phyloP scores from a whole-genome alignment of 2,113 vertebrate species.

The Eulemur macaco region DNA sequence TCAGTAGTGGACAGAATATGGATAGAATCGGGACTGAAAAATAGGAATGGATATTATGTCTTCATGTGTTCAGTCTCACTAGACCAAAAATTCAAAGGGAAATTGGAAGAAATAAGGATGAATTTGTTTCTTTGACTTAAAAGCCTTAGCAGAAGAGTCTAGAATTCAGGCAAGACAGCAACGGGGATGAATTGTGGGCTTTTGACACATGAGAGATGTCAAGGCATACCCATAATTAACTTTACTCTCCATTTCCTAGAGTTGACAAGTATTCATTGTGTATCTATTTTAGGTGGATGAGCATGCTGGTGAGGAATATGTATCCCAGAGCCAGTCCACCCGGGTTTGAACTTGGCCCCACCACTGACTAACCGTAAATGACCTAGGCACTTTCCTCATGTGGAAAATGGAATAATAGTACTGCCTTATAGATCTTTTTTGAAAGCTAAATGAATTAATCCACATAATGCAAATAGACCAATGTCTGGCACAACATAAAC shows the following conservation, averaged over 20 bases:
- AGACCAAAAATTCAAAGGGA: not conserved
- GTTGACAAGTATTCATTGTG: not conserved
- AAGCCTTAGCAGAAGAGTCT: not conserved
- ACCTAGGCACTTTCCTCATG: not conserved
- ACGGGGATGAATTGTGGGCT: not conserved
- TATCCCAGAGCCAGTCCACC: not conserved
- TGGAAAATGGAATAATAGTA: conserved; percentile 21
- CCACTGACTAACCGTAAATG: not conserved
- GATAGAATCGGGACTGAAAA: not conserved
- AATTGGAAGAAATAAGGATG: not conserved
- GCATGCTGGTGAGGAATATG: not conserved
- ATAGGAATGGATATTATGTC: not conserved
- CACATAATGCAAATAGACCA: not conserved
- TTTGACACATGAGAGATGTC: conserved; percentile 1
- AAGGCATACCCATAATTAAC: conserved; percentile 19
- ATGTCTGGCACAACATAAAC: not conserved
- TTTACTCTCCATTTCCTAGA: not conserved
- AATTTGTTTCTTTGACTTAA: not conserved
- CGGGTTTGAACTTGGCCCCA: not conserved
- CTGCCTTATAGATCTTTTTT: not conserved
- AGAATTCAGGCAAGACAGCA: not conserved
- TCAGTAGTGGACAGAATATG: not conserved
- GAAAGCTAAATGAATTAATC: conserved; percentile 19
- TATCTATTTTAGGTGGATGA: conserved; percentile 1
- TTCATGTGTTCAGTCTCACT: not conserved